A percentile compares a stretch with the other conserved stretches of the same genome.
Evolutionary conservation across 2,113 vertebrate species (phyloP).

Genomic region (Petrocephalus zakoni): DNA sequence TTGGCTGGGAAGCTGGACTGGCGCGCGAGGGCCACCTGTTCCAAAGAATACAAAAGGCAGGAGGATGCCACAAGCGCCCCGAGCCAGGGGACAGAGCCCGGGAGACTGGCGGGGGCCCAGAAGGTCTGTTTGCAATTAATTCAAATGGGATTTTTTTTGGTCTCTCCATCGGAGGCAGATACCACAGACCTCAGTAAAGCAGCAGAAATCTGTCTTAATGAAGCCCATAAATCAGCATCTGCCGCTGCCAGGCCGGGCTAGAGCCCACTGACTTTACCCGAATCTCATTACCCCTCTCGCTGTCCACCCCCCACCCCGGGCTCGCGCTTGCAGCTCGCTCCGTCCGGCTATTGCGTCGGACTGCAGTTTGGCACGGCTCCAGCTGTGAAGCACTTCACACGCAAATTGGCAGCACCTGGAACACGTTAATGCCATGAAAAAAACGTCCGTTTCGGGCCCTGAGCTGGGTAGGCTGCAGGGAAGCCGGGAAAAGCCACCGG

Average conservation of each 20-base stretch:
- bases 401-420: conserved; percentile 60
- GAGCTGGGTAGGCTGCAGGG: conserved; percentile 34
- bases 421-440: conserved; percentile 50
- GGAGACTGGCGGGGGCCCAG: conserved; percentile 13
- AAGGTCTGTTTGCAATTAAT: conserved; percentile 57
- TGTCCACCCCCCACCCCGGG: conserved; percentile 42
- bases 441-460: conserved; percentile 40
- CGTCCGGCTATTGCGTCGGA: conserved; percentile 40
- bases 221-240: conserved; percentile 67
- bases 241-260: conserved; percentile 54
- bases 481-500: conserved; percentile 32
- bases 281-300: conserved; percentile 58
- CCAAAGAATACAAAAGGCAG: conserved; percentile 43
- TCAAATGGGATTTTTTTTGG: conserved; percentile 33
- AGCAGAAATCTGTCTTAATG: conserved; percentile 59
- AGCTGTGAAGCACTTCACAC: conserved; percentile 56
- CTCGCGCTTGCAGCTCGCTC: conserved; percentile 22
- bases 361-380: conserved; percentile 44
- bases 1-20: conserved; percentile 18
- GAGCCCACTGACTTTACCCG: conserved; percentile 40
- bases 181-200: conserved; percentile 59
- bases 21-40: conserved; percentile 54
- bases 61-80: conserved; percentile 26
- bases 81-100: conserved; percentile 20
- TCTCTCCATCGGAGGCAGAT: conserved; percentile 49